Percentiles rank a stretch among this genome's conserved stretches.
Evolutionary conservation across 2,113 vertebrate genomes (phyloP).

Genomic region (Motacilla alba): DNA sequence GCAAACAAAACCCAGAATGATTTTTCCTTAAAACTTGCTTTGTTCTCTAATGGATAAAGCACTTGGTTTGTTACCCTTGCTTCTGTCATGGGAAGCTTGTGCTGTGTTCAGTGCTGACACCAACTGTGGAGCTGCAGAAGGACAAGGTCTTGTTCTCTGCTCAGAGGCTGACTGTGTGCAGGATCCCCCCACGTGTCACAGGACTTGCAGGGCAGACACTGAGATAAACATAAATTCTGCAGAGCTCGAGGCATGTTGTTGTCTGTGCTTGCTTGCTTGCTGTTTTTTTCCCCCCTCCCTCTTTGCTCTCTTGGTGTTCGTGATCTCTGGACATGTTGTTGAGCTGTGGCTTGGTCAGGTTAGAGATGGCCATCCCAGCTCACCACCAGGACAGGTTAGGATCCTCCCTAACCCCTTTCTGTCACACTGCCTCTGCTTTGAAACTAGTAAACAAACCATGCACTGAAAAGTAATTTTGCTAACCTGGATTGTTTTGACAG

Average conservation of each 20-base stretch:
- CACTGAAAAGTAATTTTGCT: not conserved
- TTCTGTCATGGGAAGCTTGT: not conserved
- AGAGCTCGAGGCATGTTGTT: not conserved
- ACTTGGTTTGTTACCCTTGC: not conserved
- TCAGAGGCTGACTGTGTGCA: not conserved
- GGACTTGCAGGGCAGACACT: not conserved
- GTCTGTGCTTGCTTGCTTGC: not conserved
- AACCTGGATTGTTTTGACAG: constrained; percentile 20
- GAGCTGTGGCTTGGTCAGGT: not conserved
- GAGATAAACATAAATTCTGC: not conserved
- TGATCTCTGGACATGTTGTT: accelerated
- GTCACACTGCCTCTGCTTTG: constrained; percentile 19
- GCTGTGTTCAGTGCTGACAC: not conserved
- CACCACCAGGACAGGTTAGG: not conserved
- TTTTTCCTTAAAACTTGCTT: not conserved
- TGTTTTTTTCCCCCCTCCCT: not conserved
- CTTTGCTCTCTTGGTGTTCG: not conserved
- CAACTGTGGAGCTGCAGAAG: not conserved
- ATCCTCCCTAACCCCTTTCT: constrained; percentile 32
- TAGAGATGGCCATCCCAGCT: not conserved
- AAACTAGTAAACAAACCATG: constrained; percentile 28
- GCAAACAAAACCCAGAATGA: not conserved
- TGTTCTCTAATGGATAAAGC: not conserved
- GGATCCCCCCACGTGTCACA: accelerated
- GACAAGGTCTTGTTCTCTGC: accelerated